These are phyloP conservation scores for Vesta saturnalis DNA, from an alignment of 2,888 invertebrate genomes.

Conservation along the genomic window DNA sequence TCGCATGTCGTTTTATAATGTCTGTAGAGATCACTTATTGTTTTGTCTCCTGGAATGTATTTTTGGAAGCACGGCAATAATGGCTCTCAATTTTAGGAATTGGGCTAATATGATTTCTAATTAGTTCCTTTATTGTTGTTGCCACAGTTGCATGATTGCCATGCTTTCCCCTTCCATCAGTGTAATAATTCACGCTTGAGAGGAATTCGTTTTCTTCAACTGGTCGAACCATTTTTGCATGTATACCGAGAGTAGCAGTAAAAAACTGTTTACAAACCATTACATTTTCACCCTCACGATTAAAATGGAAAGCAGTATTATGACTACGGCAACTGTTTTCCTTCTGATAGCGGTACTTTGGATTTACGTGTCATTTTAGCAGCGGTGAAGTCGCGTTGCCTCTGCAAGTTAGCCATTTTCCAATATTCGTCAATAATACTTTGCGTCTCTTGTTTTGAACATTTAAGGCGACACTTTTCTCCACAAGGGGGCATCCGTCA, in stretches of 20 bases:
- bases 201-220: constrained; percentile 6
- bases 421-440: constrained; percentile 3
- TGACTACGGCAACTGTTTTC: neutral
- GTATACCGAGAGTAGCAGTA: neutral
- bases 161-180: constrained; percentile 6
- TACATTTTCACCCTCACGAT: neutral
- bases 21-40: neutral
- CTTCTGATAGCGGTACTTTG: constrained; percentile 1
- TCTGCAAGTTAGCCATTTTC: neutral
- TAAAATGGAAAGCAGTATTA: neutral
- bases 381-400: constrained; percentile 1
- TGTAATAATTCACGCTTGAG: constrained; percentile 8
- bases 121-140: constrained; percentile 9
- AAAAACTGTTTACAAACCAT: constrained; percentile 4
- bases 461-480: neutral
- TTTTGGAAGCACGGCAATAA: neutral
- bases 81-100: constrained; percentile 13
- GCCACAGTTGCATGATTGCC: constrained; percentile 6
- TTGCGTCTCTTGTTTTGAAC: neutral
- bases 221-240: neutral
- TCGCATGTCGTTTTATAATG: neutral
- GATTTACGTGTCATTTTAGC: neutral
- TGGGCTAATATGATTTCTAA: constrained; percentile 15
- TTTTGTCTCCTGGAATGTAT: neutral
- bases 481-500: neutral